phyloP scores from a whole-genome alignment of 2,797 vertebrate genomes.

The Anguilla anguilla region DNA sequence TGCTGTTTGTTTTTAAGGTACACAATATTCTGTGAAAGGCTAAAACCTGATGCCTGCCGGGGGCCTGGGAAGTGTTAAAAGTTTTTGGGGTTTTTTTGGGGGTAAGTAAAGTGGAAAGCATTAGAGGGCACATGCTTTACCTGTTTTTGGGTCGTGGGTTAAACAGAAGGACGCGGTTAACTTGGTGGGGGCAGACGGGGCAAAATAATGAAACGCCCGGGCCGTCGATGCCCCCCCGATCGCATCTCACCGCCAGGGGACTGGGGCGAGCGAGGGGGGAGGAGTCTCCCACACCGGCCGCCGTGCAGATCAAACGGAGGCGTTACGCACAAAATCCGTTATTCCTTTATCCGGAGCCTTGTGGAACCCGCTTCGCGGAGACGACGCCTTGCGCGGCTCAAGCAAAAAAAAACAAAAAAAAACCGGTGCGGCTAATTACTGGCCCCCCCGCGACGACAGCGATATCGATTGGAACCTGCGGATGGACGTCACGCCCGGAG shows the following conservation, averaged over 20 bases:
- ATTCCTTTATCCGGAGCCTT: no score
- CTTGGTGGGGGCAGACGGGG: background rate
- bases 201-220: background rate
- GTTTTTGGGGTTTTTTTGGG: background rate
- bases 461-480: background rate
- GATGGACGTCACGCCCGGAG: background rate
- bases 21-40: background rate
- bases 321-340: background rate
- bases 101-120: background rate
- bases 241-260: no score
- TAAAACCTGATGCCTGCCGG: no score
- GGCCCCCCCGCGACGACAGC: background rate
- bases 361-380: no score
- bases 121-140: background rate
- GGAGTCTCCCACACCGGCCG: background rate
- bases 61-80: background rate
- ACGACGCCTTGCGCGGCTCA: background rate
- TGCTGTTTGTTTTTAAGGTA: background rate
- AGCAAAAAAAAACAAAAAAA: background rate
- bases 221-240: no score
- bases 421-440: background rate
- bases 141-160: background rate
- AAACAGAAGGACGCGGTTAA: background rate
- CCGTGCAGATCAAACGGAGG: background rate
- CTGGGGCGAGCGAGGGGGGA: no score